Conservation (phyloP, 2,888 invertebrate genomes). For the Lithosia quadra region DNA sequence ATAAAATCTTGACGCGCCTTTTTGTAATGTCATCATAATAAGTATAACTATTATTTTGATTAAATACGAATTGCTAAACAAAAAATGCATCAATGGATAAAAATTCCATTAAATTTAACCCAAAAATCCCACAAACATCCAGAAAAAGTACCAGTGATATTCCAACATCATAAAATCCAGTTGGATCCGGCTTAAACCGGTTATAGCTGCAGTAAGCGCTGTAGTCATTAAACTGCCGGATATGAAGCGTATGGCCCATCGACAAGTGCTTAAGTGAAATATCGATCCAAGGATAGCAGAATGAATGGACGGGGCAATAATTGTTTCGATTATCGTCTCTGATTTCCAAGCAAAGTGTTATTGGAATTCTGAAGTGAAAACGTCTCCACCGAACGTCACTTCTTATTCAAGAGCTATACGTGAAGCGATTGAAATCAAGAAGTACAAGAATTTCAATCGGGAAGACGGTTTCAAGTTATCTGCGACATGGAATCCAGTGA, state of each 20-base stretch:
- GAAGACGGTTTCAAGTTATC: too few species aligned
- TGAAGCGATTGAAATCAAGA: too few species aligned
- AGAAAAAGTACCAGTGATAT: not conserved
- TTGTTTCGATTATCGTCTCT: not conserved
- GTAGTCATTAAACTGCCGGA: constrained; percentile 61
- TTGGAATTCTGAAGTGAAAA: not conserved
- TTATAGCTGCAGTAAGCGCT: constrained; percentile 48
- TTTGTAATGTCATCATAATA: too few species aligned
- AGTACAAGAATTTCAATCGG: too few species aligned
- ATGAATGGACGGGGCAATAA: constrained; percentile 15
- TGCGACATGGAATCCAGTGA: too few species aligned
- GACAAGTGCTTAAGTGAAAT: constrained; percentile 44
- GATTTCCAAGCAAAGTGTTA: not conserved
- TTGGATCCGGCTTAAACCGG: constrained; percentile 39
- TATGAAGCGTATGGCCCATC: constrained; percentile 56
- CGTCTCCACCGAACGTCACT: too few species aligned
- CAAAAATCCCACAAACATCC: not conserved
- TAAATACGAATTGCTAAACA: not conserved
- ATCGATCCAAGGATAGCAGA: constrained; percentile 27
- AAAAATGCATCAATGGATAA: not conserved
- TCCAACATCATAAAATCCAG: constrained; percentile 27
- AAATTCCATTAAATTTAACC: not conserved
- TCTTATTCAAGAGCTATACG: too few species aligned
- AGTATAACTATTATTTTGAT: too few species aligned
- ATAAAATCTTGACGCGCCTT: too few species aligned